A percentile compares a stretch with the other conserved stretches of the same genome.
phyloP scores from a whole-genome alignment of 2,888 invertebrate genomes.

The Cosmia trapezina region DNA sequence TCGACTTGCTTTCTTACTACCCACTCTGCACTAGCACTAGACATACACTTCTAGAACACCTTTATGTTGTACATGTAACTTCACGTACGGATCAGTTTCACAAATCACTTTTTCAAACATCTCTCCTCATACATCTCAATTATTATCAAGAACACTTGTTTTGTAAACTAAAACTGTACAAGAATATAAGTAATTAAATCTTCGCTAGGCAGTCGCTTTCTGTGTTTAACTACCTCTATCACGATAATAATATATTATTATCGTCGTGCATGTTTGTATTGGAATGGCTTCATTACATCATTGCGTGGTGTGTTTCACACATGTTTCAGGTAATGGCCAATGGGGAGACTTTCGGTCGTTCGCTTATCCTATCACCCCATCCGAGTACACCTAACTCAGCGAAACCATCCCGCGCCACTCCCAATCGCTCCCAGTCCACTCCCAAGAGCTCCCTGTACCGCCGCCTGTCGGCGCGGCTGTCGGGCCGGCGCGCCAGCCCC shows the following conservation, averaged over 20 bases:
- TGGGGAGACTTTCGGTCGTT: conserved; percentile 92
- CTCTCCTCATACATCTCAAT: conserved; percentile 31
- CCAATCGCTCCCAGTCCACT: conserved; percentile 85
- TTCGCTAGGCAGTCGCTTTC: conserved; percentile 77
- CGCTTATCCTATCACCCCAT: conserved; percentile 90
- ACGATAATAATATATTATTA: conserved; percentile 76
- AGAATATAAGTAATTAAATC: conserved; percentile 45
- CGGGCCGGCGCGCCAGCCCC: conserved; percentile 81
- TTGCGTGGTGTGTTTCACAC: conserved; percentile 91
- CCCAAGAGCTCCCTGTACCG: conserved; percentile 88
- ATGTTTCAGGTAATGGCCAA: conserved; percentile 93
- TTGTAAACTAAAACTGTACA: conserved; percentile 51
- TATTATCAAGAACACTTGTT: conserved; percentile 36
- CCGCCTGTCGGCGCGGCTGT: conserved; percentile 86
- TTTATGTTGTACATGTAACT: conserved; percentile 50
- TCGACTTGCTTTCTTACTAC: conserved; percentile 69
- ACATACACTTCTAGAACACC: conserved; percentile 45
- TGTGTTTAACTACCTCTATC: conserved; percentile 83
- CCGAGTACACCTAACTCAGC: conserved; percentile 82
- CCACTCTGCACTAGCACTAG: conserved; percentile 66
- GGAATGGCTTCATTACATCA: conserved; percentile 91
- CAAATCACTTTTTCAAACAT: conserved; percentile 35
- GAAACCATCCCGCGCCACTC: conserved; percentile 81
- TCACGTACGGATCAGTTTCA: conserved; percentile 27
- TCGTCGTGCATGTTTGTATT: conserved; percentile 88